A percentile compares a stretch with the other conserved stretches of the same genome.
Conservation (phyloP, 2,113 vertebrate species). For the Bambusicola thoracicus region DNA sequence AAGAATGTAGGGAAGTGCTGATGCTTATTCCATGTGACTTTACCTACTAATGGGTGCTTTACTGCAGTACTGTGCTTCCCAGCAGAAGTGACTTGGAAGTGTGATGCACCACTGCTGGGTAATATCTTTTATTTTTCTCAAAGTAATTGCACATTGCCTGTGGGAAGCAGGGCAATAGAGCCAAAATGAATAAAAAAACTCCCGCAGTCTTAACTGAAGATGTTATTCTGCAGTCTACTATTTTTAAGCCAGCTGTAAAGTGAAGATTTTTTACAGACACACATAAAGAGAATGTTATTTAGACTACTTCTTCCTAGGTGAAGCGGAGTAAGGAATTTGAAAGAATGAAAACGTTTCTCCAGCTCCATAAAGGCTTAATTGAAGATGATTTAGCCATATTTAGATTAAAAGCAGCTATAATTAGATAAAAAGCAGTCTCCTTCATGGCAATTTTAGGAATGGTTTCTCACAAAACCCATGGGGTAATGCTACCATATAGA, state of each 20-base stretch:
- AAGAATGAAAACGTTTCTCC: neutral
- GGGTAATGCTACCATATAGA: neutral
- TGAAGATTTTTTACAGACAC: neutral
- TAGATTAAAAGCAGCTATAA: neutral
- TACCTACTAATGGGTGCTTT: neutral
- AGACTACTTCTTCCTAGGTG: neutral
- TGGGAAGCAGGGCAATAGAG: neutral
- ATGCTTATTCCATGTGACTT: neutral
- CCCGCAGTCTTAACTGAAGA: neutral
- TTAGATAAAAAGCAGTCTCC: neutral
- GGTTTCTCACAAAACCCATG: neutral
- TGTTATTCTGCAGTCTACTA: neutral
- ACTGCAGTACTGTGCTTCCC: neutral
- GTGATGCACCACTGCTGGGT: neutral
- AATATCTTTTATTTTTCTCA: conserved; percentile 1
- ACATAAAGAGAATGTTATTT: neutral
- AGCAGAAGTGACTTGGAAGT: neutral
- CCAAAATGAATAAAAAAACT: neutral
- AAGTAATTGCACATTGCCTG: neutral
- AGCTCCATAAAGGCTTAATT: neutral
- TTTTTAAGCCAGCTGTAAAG: neutral
- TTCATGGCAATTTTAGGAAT: neutral
- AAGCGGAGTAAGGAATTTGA: neutral
- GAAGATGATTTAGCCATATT: neutral
- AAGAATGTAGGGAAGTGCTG: neutral